These are phyloP conservation scores for Bombus cullumanus DNA, from an alignment of 1,140 invertebrate species.

Conservation along the genomic window DNA sequence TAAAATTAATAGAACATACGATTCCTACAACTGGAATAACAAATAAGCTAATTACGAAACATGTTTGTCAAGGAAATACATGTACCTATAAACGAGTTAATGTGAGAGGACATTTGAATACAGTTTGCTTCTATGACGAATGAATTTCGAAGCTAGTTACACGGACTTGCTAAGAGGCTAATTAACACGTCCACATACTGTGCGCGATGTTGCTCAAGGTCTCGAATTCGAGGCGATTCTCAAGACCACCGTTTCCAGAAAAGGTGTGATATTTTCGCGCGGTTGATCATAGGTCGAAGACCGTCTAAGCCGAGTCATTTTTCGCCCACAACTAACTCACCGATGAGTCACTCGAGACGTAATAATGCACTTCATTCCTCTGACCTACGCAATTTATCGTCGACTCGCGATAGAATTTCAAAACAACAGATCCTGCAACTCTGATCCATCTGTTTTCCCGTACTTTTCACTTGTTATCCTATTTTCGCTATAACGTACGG, in stretches of 20 bases:
- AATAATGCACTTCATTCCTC: neutral
- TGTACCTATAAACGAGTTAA: neutral
- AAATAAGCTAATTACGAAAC: no score
- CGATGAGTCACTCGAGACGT: neutral
- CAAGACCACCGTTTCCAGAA: neutral
- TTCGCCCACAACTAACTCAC: neutral
- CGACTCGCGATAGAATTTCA: neutral
- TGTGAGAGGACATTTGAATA: neutral
- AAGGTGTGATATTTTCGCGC: neutral
- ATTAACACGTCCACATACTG: neutral
- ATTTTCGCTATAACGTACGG: neutral
- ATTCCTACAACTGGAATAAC: no score
- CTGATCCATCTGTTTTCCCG: neutral
- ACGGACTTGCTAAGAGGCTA: neutral
- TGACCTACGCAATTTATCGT: neutral
- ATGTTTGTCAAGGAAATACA: neutral
- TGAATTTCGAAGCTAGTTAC: neutral
- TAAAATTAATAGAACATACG: no score
- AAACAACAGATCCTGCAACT: neutral
- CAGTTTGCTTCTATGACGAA: conserved; percentile 1
- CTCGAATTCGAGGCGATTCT: neutral
- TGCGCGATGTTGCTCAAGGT: neutral
- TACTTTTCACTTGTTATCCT: no score
- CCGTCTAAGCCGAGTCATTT: neutral
- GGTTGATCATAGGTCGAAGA: neutral